These are phyloP conservation scores for Misgurnus mizolepis DNA, from an alignment of 2,113 vertebrate genomes.

Conservation along the genomic window DNA sequence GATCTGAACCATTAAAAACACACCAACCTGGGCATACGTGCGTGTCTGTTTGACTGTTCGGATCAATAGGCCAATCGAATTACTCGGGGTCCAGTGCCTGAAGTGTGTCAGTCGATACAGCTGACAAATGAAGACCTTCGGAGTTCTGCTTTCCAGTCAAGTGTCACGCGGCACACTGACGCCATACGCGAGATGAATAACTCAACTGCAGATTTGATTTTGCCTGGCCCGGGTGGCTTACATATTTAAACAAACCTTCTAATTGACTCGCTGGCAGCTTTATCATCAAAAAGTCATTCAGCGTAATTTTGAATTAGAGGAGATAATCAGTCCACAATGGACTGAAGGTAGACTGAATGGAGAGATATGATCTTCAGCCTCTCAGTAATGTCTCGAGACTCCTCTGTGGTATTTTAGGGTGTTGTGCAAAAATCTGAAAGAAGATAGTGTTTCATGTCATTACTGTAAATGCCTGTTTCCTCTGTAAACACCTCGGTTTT, in stretches of 20 bases:
- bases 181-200: neutral
- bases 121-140: conserved; percentile 17
- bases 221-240: neutral
- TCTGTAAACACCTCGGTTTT: neutral
- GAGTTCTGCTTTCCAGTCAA: neutral
- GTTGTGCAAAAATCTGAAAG: neutral
- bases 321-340: neutral
- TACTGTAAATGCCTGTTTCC: neutral
- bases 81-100: neutral
- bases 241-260: conserved; percentile 23
- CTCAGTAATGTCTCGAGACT: neutral
- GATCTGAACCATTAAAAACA: neutral
- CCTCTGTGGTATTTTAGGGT: neutral
- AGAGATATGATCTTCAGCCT: neutral
- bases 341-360: neutral
- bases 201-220: conserved; percentile 3
- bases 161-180: neutral
- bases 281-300: conserved; percentile 20
- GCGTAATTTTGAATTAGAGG: neutral
- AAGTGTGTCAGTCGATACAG: conserved; percentile 14
- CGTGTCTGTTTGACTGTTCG: neutral
- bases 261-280: conserved; percentile 13
- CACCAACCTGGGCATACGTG: neutral
- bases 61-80: conserved; percentile 39
- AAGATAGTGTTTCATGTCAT: neutral